Conservation (phyloP, 2,113 vertebrate genomes). For the Nettapus auritus region DNA sequence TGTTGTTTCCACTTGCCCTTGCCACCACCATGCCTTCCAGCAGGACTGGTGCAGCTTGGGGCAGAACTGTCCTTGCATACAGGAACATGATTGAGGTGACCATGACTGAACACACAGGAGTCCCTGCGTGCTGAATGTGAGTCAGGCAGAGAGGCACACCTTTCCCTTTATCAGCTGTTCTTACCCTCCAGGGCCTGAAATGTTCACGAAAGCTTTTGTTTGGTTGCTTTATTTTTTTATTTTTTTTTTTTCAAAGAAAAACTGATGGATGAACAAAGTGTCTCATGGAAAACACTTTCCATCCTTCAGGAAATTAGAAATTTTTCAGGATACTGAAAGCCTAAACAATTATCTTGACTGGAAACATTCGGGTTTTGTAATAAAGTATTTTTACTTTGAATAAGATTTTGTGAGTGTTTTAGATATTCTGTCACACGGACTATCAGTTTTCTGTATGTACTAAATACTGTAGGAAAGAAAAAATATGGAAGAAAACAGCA, state of each 20-base stretch:
- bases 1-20: neutral
- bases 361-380: neutral
- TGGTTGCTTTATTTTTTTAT: neutral
- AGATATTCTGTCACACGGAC: fast-evolving
- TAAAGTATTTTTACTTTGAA: neutral
- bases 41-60: fast-evolving
- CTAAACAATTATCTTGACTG: neutral
- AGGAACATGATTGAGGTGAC: neutral
- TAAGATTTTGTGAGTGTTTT: neutral
- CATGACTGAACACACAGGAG: neutral
- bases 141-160: neutral
- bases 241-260: neutral
- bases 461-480: neutral
- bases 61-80: neutral
- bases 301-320: neutral
- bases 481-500: fast-evolving
- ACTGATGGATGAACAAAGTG: neutral
- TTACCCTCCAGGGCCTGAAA: neutral
- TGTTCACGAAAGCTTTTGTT: neutral
- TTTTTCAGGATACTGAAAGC: neutral
- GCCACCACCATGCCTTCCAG: neutral
- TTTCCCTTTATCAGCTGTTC: neutral
- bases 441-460: neutral
- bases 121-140: neutral
- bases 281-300: neutral